A percentile compares a stretch with the other conserved stretches of the same genome.
These are phyloP conservation scores for Mimachlamys varia DNA, from an alignment of 2,888 invertebrate genomes.

Conservation along the genomic window DNA sequence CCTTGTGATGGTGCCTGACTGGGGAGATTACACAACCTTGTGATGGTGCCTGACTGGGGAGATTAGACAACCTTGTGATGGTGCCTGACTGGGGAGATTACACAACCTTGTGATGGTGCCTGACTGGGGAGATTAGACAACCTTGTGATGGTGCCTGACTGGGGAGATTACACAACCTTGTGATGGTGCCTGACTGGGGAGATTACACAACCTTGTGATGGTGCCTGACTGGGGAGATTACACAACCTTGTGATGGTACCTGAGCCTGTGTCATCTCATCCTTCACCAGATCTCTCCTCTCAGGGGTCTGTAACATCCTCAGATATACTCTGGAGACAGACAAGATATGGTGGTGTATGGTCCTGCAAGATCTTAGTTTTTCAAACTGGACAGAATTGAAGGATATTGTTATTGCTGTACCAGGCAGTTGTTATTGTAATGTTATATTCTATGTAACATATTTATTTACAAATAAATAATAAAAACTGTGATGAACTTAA, in stretches of 20 bases:
- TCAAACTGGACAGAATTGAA: too few relatives aligned
- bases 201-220: background rate
- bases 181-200: background rate
- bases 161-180: too few relatives aligned
- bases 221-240: background rate
- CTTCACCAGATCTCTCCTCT: conserved; percentile 37
- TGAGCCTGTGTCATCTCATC: background rate
- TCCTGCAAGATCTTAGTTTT: too few relatives aligned
- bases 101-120: background rate
- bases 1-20: background rate
- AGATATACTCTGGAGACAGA: background rate
- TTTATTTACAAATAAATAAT: background rate
- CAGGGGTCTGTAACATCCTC: background rate
- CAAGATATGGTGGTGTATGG: too few relatives aligned
- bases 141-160: background rate
- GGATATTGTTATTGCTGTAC: background rate
- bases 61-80: background rate
- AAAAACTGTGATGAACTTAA: too few relatives aligned
- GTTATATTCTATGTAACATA: background rate
- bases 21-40: background rate
- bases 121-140: background rate
- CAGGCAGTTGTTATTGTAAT: background rate
- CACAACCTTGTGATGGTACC: background rate
- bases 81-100: background rate
- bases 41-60: background rate